Evolutionary conservation across 2,113 vertebrate species (phyloP), one percentile per base, ranked within the genome.

Genomic region (Sturnira hondurensis): DNA sequence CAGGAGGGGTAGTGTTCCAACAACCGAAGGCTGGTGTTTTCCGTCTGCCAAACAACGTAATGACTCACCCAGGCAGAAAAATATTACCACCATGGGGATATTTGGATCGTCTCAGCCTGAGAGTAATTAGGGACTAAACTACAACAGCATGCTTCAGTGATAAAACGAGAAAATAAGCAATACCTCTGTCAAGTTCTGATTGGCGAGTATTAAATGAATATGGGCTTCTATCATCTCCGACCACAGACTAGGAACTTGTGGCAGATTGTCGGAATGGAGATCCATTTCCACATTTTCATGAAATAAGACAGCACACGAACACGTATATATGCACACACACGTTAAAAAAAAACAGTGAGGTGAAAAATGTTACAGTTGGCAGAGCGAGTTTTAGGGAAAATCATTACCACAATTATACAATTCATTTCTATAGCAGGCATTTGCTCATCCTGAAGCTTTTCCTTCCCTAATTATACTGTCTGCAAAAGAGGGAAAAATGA

Each of bases 91-190:
- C 98, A 97, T 98, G 99, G 99, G 99, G 99, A 99, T 99, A 99
- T 98, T 98, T 98, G 98, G 98, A 99, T 98, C 96, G 89, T 98
- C 98, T 98, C 99, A 98, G 98, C 97, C 98, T 98, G 98, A 99
- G 99, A 99, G 99, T 99, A 99, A 99, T 99, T 99, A 99, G 99
- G 98, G 99, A 99, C 98, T 99, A 99, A 99, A 99, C 99, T 99
- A 99, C 99, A 99, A 98, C 98, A 98, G 99, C 99, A 99, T 98
- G 98, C 98, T 99, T 98, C 98, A 98, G 98, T 98, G 98, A 98
- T 98, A 97, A 99, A 98, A 98, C 98, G 98, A 98, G 98, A 98
- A 98, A 99, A 98, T 98, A 98, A 98, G 98, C 98, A 98, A 98
- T 98, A 98, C 98, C 98, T 98, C 98, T 98, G 98, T 99, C 98